Conservation (phyloP, 1,140 invertebrate species). For the Neuroterus valhalla region DNA sequence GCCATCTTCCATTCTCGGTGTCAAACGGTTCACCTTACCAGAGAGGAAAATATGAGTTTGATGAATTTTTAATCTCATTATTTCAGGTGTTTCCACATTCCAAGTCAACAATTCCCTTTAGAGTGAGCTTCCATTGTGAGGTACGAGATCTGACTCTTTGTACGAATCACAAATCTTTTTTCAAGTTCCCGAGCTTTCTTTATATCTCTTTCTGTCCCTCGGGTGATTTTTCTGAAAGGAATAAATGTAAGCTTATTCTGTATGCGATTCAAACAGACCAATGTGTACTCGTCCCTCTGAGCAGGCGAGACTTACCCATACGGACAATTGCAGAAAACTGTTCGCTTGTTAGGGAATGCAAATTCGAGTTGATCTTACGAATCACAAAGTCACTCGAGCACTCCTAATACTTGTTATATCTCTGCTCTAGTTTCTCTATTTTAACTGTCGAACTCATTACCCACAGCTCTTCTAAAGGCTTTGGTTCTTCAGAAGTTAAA, state of each 20-base stretch:
- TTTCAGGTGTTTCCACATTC: background rate
- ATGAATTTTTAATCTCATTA: background rate
- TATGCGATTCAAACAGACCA: background rate
- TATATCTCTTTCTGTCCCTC: too few species aligned
- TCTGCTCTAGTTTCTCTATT: background rate
- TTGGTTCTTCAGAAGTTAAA: background rate
- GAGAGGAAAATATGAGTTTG: background rate
- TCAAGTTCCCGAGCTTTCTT: background rate
- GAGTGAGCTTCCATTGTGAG: background rate
- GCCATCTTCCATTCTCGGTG: background rate
- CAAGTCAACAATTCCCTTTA: slow-evolving; percentile 5
- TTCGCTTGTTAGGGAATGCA: slow-evolving; percentile 23
- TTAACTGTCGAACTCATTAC: slow-evolving; percentile 5
- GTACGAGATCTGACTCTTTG: slow-evolving; percentile 15
- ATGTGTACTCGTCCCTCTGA: background rate
- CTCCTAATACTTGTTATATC: slow-evolving; percentile 2
- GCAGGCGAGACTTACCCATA: background rate
- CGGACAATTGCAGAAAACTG: background rate
- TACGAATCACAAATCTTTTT: slow-evolving; percentile 14
- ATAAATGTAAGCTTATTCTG: slow-evolving; percentile 1
- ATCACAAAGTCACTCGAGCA: slow-evolving; percentile 16
- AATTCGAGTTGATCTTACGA: slow-evolving; percentile 23
- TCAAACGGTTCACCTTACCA: background rate
- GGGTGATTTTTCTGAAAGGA: background rate
- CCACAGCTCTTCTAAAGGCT: background rate